Base-by-base conservation (phyloP, 2,797 vertebrate genomes). In the Enteromius argenteus region DNA sequence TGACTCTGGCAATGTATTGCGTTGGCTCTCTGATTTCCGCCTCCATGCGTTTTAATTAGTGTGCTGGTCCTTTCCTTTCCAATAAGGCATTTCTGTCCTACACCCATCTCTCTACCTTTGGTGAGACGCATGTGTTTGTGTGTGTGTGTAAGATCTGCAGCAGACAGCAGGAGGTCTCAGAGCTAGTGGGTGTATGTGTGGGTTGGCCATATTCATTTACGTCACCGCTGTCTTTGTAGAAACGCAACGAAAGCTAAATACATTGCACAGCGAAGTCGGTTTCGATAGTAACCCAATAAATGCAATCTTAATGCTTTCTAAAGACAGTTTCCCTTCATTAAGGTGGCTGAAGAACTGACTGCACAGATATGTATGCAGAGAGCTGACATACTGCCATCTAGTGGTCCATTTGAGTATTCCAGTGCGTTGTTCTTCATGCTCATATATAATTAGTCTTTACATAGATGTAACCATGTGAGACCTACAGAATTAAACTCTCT, bases 301-400 rank as follows among this genome's bases (percentile, higher is more conserved):
- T 90, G 83, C 88, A 92, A 92, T 92, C 89, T 90, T 89, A 92
- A 93, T 91, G 89, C 88, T 90, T 90, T 89, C 90, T 90, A 87
- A 90, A 91, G 91, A 90, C 78, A 85, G 82, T 89, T 90, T 91
- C 77, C 87, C 77, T 84, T 89, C 32, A 46, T 75, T 85, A 58
- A 81, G 60, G 32, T 64, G 83, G 68, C 53, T 66, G 74, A 66
- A 88, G 83, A 67, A 37, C 80, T 78, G 85, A 82, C 62, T 82
- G 68, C 37, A 84, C 27, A 66, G 30, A 71, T 60, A 19, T 9
- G 53, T 1, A 21, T 13, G 39, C 56, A 89, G 69, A 79, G 87
- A 94, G 90, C 91, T 91, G 91, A 91, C 91, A 90, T 89, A 95
- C 88, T 96, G 95, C 93, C 95, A 95, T 95, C 95, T 91, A 93